Base-by-base conservation (phyloP, 2,797 vertebrate genomes). In the Sebastes ruberrimus region DNA sequence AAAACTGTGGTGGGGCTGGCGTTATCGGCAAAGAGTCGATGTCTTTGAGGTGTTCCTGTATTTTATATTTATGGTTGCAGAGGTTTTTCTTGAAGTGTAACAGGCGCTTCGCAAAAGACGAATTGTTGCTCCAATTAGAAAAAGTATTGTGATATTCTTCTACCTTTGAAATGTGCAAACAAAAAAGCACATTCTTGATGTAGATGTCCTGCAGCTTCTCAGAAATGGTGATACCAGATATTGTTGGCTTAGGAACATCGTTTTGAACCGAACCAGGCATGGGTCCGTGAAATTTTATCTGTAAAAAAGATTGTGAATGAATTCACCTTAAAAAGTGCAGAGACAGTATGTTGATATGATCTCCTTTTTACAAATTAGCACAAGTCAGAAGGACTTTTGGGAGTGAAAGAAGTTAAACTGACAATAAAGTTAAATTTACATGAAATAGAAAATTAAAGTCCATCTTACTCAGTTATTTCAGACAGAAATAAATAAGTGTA, bases 61-160 rank as follows among this genome's bases (percentile, higher is more conserved):
- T 4, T 4, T 0, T 6, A 0, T 0, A 0, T 0, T 5, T n/a
- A 27, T 32, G 27, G 8, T 18, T 0, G 0, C 0, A 0, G 2
- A 93, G 81, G 13, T 0, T 10, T 0, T 0, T 0, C 2, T 38
- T 75, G 6, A 84, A 1, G 0, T 0, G 0, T 0, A 0, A 0
- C n/a, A 91, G 16, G 1, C 0, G 0, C 0, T 0, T 0, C 1
- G 0, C 0, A 1, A 87, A 0, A 3, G 8, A 0, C 2, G 1
- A 0, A 0, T 13, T 1, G 0, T 20, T 0, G 0, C 0, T 0
- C 42, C 13, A 68, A 1, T 0, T 42, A 14, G 25, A 0, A 0
- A 1, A 0, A 46, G 16, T 46, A 0, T 0, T 0, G 5, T 63
- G 57, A 74, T 91, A 76, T 3, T 10, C 0, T 5, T 46, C 0